Evolutionary conservation across 2,888 invertebrate species (phyloP).

Genomic region (Cylindroiulus punctatus): DNA sequence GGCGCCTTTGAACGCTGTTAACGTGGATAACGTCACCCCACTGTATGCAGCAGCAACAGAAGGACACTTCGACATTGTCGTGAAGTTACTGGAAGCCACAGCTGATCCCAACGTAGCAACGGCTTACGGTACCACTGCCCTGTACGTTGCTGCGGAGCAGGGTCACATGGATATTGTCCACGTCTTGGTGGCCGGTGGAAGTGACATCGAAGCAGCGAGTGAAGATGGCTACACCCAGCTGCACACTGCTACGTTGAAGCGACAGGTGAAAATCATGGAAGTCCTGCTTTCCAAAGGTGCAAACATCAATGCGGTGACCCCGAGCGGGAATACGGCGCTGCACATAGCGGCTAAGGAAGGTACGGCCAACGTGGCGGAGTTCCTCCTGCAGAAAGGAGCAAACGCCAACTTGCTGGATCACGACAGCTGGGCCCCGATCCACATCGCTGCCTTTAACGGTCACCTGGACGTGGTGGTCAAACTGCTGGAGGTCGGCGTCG

Average conservation of each 20-base stretch:
- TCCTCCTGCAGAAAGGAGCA: constrained; percentile 59
- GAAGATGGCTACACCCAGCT: constrained; percentile 35
- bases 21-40: constrained; percentile 5
- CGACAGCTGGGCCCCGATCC: constrained; percentile 53
- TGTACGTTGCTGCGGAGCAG: constrained; percentile 70
- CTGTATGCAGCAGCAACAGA: constrained; percentile 46
- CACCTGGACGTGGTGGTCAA: constrained; percentile 20
- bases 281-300: constrained; percentile 56
- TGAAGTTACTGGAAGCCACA: not conserved
- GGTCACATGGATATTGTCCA: constrained; percentile 12
- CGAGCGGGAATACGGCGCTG: constrained; percentile 44
- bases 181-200: not conserved
- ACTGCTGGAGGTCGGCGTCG: not conserved
- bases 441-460: constrained; percentile 69
- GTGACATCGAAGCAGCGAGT: not conserved
- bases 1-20: not conserved
- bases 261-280: constrained; percentile 22
- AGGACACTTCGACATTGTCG: not conserved
- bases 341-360: not conserved
- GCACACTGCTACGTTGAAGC: constrained; percentile 20
- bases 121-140: constrained; percentile 35
- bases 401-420: constrained; percentile 2
- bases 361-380: not conserved
- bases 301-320: constrained; percentile 58
- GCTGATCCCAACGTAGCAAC: not conserved